Base-by-base conservation (phyloP, 2,888 invertebrate species). In the Nephrotoma guestfalica region DNA sequence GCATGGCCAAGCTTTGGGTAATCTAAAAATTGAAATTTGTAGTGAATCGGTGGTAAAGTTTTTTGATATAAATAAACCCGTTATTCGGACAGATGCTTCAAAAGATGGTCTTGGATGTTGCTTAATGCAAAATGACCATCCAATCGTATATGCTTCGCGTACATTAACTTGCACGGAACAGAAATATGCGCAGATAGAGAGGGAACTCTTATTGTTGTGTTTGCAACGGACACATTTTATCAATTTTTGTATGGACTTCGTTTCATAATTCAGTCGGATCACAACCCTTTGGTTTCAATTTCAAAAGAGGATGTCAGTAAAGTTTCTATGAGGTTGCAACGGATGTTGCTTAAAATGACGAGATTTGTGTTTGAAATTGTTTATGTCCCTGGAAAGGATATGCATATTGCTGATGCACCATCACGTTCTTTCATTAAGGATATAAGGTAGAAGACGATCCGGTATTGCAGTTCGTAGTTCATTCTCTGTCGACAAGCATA, bases 141-240 rank as follows among this genome's bases (percentile, higher is more conserved):
- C 86, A 84, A 84, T 87, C 4, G 85, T 88, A 1, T 89, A 88
- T 88, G 88, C 88, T 83, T 89, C 89, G 6, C 87, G 88, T 83
- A 87, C 87, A 41, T 87, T 88, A 57, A 89, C 89, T 45, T 88
- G 88, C 42, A 88, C 88, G 41, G 88, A 89, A 87, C n/a, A n/a
- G n/a, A n/a, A n/a, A n/a, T n/a, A n/a, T n/a, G n/a, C n/a, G n/a
- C n/a, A n/a, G n/a, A n/a, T 88, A 40, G 88, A 88, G 87, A 87
- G 87, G 84, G 88, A 88, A 83, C 45, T 87, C 2, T 87, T 88
- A 86, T 87, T 9, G 87, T 88, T 11, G 87, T 87, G 42, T 86
- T 86, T 83, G 86, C 87, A 0, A 40, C 88, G 18, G 86, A 88
- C 41, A 88, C 88, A 83, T 88, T 88, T 87, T 87, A 88, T 86